Evolutionary conservation across 1,140 invertebrate species (phyloP).

Genomic region (Cydia fagiglandana): DNA sequence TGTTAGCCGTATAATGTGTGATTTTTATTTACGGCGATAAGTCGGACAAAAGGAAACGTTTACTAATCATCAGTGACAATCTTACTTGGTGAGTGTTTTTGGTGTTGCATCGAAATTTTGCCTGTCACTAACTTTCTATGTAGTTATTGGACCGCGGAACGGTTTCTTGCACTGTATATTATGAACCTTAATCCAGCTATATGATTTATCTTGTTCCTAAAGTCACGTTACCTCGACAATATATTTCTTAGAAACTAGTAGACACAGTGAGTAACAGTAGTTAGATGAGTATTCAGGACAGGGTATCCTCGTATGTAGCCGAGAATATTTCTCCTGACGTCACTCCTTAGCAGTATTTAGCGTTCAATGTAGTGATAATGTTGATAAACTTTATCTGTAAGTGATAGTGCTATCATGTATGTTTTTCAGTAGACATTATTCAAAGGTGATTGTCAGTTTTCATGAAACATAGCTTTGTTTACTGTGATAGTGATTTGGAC

Average conservation of each 20-base stretch:
- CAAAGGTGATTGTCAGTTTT: conserved; percentile 23
- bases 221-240: background rate
- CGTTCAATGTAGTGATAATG: conserved; percentile 59
- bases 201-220: conserved; percentile 12
- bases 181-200: conserved; percentile 50
- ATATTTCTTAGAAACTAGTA: conserved; percentile 35
- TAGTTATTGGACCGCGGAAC: conserved; percentile 52
- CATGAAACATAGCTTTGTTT: conserved; percentile 22
- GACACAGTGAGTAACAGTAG: conserved; percentile 45
- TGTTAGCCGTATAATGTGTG: conserved; percentile 68
- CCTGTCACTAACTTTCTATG: conserved; percentile 63
- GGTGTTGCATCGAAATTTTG: conserved; percentile 64
- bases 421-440: conserved; percentile 36
- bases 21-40: conserved; percentile 66
- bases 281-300: conserved; percentile 57
- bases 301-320: conserved; percentile 56
- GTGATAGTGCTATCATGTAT: conserved; percentile 58
- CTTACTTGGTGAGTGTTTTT: conserved; percentile 70
- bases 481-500: background rate
- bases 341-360: conserved; percentile 55
- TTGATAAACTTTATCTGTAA: conserved; percentile 69
- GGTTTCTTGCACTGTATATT: conserved; percentile 43
- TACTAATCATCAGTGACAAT: conserved; percentile 52
- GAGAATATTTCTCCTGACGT: conserved; percentile 69
- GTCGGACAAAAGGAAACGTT: conserved; percentile 54